Percentiles rank a stretch among this genome's conserved stretches.
These are phyloP conservation scores for Toxonevra muliebris DNA, from an alignment of 2,888 invertebrate species.

Conservation along the genomic window DNA sequence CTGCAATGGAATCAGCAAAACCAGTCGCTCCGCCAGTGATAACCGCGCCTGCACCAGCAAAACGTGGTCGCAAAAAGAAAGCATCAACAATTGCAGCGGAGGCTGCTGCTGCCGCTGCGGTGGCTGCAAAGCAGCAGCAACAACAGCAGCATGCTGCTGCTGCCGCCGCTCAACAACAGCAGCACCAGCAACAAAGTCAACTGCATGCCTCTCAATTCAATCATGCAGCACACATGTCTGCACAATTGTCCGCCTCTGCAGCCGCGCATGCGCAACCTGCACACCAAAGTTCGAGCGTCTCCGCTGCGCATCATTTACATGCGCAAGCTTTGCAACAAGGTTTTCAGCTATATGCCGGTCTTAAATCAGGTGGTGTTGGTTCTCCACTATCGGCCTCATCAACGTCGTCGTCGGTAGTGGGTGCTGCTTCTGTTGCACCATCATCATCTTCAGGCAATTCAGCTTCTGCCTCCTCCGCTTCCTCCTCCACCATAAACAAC, in stretches of 20 bases:
- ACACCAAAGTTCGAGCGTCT: slow-evolving; percentile 52
- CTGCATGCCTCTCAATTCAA: slow-evolving; percentile 44
- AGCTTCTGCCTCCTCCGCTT: slow-evolving; percentile 37
- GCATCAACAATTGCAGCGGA: slow-evolving; percentile 55
- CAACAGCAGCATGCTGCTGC: slow-evolving; percentile 48
- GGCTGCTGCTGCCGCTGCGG: slow-evolving; percentile 45
- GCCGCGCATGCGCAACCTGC: slow-evolving; percentile 41
- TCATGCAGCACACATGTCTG: slow-evolving; percentile 47
- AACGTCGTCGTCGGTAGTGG: slow-evolving; percentile 39
- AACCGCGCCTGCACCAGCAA: slow-evolving; percentile 47
- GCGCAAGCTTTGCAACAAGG: slow-evolving; percentile 64
- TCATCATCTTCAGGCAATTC: slow-evolving; percentile 53
- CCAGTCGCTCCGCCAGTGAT: slow-evolving; percentile 24
- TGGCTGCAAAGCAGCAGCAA: slow-evolving; percentile 43
- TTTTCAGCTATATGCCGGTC: slow-evolving; percentile 71
- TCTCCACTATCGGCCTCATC: slow-evolving; percentile 47
- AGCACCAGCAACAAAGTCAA: slow-evolving; percentile 41
- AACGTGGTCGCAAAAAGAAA: slow-evolving; percentile 58
- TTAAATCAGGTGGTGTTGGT: slow-evolving; percentile 65
- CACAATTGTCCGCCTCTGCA: slow-evolving; percentile 41
- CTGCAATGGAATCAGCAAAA: slow-evolving; percentile 32
- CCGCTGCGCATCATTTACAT: slow-evolving; percentile 53
- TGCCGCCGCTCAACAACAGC: slow-evolving; percentile 44
- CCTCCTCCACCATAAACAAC: slow-evolving; percentile 40
- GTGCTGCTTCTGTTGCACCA: slow-evolving; percentile 32